A percentile compares a stretch with the other conserved stretches of the same genome.
Conservation (phyloP, 1,140 invertebrate species). For the Sesamia nonagrioides region DNA sequence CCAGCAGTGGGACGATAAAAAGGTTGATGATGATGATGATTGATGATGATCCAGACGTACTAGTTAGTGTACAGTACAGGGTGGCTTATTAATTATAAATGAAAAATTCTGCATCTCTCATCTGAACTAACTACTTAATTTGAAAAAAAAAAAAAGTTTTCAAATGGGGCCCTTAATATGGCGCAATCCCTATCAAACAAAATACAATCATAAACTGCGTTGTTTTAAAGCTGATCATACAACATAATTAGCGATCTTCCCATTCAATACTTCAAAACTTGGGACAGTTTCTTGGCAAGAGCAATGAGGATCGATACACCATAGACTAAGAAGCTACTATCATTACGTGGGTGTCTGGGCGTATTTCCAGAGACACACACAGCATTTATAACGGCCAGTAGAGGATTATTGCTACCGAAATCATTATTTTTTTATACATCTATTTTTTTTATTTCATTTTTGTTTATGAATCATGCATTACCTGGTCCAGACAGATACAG, state of each 20-base stretch:
- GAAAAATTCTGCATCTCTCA: too few species aligned
- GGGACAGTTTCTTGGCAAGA: conserved; percentile 12
- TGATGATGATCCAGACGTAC: too few species aligned
- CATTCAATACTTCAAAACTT: conserved; percentile 20
- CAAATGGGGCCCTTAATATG: not conserved
- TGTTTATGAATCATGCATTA: too few species aligned
- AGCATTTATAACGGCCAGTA: not conserved
- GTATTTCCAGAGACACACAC: not conserved
- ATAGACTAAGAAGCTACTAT: conserved; percentile 2
- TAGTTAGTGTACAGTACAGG: too few species aligned
- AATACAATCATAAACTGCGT: not conserved
- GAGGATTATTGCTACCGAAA: not conserved
- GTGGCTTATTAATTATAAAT: too few species aligned
- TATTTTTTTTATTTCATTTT: not conserved
- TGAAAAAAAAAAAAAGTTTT: too few species aligned
- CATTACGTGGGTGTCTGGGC: not conserved
- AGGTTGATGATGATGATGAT: too few species aligned
- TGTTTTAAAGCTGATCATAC: conserved; percentile 7
- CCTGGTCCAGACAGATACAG: too few species aligned
- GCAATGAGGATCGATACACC: conserved; percentile 30
- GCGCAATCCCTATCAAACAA: not conserved
- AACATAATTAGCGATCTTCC: conserved; percentile 8
- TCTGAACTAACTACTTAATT: too few species aligned
- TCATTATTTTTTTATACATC: not conserved
- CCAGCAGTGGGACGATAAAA: too few species aligned